A percentile compares a stretch with the other conserved stretches of the same genome.
These are phyloP conservation scores for Troides helena DNA, from an alignment of 2,888 invertebrate genomes.

Conservation along the genomic window DNA sequence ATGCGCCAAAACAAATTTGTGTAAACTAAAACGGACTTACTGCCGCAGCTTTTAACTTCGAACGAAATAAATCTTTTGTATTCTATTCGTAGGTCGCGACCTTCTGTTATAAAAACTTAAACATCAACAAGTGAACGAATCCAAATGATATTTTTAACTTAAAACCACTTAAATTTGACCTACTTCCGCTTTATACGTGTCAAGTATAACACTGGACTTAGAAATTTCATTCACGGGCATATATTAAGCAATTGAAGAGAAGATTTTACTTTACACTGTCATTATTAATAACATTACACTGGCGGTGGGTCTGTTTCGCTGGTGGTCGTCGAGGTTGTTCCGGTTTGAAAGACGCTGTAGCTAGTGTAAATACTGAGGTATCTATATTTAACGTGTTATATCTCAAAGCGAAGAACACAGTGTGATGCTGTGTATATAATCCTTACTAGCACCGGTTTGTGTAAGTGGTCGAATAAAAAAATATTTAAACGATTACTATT, in stretches of 20 bases:
- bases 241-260: background rate
- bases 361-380: too few relatives aligned
- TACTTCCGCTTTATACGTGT: conserved; percentile 1
- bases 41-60: conserved; percentile 8
- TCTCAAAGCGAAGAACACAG: too few relatives aligned
- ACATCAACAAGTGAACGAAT: conserved; percentile 9
- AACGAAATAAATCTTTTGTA: conserved; percentile 19
- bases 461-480: too few relatives aligned
- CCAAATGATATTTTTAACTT: conserved; percentile 2
- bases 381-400: too few relatives aligned
- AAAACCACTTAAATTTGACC: conserved; percentile 7
- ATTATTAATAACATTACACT: too few relatives aligned
- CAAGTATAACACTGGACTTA: background rate
- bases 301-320: too few relatives aligned
- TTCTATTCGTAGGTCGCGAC: conserved; percentile 19
- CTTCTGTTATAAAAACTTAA: conserved; percentile 15
- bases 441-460: too few relatives aligned
- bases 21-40: conserved; percentile 18
- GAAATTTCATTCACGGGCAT: background rate
- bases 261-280: too few relatives aligned
- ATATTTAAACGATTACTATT: too few relatives aligned
- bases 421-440: too few relatives aligned
- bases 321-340: too few relatives aligned
- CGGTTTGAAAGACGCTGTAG: too few relatives aligned
- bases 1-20: conserved; percentile 19